A percentile compares a stretch with the other conserved stretches of the same genome.
Evolutionary conservation across 2,113 vertebrate genomes (phyloP).

Genomic region (Rutilus rutilus): DNA sequence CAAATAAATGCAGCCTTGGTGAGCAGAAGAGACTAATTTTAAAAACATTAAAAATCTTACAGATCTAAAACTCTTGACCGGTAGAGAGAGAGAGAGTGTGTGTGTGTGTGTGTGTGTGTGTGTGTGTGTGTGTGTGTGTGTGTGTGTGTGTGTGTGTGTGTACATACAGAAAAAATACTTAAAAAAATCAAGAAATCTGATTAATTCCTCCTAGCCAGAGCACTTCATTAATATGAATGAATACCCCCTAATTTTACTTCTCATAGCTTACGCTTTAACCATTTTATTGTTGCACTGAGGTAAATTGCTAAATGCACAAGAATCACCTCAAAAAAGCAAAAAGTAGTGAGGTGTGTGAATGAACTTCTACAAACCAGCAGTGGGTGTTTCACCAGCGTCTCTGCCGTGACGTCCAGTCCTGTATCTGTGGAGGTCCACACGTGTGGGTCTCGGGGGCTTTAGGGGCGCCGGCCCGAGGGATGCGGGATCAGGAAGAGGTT

Average conservation of each 20-base stretch:
- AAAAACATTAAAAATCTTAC: too few relatives aligned
- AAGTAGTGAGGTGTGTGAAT: not conserved
- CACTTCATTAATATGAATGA: not conserved
- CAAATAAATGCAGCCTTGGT: too few relatives aligned
- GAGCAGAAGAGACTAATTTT: too few relatives aligned
- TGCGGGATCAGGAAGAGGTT: conserved; percentile 74
- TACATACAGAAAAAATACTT: too few relatives aligned
- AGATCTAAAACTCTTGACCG: too few relatives aligned
- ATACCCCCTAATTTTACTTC: not conserved
- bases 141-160: too few relatives aligned
- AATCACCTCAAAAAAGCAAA: conserved; percentile 10
- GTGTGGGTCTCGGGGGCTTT: conserved; percentile 82
- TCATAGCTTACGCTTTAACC: not conserved
- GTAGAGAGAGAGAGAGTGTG: too few relatives aligned
- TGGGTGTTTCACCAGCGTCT: not conserved
- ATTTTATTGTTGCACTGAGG: not conserved
- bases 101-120: too few relatives aligned
- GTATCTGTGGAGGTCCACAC: conserved; percentile 72
- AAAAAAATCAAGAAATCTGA: too few relatives aligned
- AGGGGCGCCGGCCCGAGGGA: conserved; percentile 74
- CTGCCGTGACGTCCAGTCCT: not conserved
- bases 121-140: too few relatives aligned
- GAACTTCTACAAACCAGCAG: conserved; percentile 14
- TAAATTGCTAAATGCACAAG: not conserved
- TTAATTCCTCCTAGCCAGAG: too few relatives aligned